Evolutionary conservation across 2,113 vertebrate genomes (phyloP), one percentile per base, ranked within the genome.

Genomic region (Pardalotus punctatus): DNA sequence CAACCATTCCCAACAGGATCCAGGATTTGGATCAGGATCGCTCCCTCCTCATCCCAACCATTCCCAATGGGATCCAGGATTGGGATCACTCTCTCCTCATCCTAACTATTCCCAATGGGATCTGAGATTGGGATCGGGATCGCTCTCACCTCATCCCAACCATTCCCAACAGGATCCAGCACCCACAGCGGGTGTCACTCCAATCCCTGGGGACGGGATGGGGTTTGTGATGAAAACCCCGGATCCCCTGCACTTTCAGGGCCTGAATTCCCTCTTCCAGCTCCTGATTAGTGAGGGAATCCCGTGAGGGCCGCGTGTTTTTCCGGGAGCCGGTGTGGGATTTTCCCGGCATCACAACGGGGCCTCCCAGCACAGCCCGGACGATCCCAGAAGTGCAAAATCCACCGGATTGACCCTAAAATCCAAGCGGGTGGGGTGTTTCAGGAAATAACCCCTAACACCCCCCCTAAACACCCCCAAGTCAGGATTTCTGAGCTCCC

Each of bases 361-460:
- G 27, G 20, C 42, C 20, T 40, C 36, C 38, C 42, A 9, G 69
- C 2, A 0, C 51, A 9, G 42, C 56, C 20, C 18, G 19, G 31
- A 2, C 2, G 24, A 10, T 2, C 21, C 29, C 86, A 29, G 12
- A 25, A 42, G 50, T 4, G 25, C 29, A 1, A 40, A 83, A 64
- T 9, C 17, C 29, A 2, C 7, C 7, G 2, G 48, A 3, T 88
- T 88, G 6, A 28, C 5, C 65, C 66, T 2, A 11, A 91, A 82
- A 13, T 28, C 51, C 50, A 14, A 21, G 33, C 14, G 9, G 53
- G 12, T 24, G 4, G 9, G 53, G 12, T 24, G 4, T 31, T 11
- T 27, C 1, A 10, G n/a, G 17, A 40, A 62, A 62, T 42, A 60
- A 10, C n/a, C 3, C 2, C 40, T 0, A 1, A 23, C 72, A 0